Evolutionary conservation across 2,797 vertebrate genomes (phyloP).

Genomic region (Rhinichthys osculus): DNA sequence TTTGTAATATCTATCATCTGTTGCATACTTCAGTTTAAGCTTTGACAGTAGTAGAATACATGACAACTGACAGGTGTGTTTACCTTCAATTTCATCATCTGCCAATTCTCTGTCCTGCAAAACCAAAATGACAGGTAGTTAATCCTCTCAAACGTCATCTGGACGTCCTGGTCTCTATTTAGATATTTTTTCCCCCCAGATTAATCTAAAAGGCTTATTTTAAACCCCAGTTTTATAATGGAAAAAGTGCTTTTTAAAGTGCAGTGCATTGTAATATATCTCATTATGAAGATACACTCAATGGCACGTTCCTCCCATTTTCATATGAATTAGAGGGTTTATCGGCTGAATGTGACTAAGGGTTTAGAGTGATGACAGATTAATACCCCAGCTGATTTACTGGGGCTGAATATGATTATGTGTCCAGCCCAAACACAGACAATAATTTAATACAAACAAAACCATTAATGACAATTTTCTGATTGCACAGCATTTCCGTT

Average conservation of each 20-base stretch:
- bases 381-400: neutral
- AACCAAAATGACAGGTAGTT: conserved; percentile 43
- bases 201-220: conserved; percentile 18
- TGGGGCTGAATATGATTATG: conserved; percentile 7
- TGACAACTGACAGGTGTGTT: conserved; percentile 35
- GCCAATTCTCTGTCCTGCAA: conserved; percentile 76
- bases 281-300: neutral
- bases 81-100: conserved; percentile 84
- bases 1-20: neutral
- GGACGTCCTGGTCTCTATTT: neutral
- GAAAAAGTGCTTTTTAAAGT: conserved; percentile 7
- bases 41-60: too few species aligned
- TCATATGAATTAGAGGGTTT: conserved; percentile 1
- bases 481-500: neutral
- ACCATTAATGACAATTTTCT: neutral
- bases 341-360: conserved; percentile 19
- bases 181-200: neutral
- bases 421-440: neutral
- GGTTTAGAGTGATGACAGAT: conserved; percentile 1
- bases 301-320: neutral
- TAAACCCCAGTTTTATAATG: conserved; percentile 10
- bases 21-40: neutral
- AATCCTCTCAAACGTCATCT: conserved; percentile 32
- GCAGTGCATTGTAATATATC: neutral
- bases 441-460: neutral